A percentile compares a stretch with the other conserved stretches of the same genome.
Evolutionary conservation across 2,113 vertebrate genomes (phyloP).

Genomic region (Platysternon megacephalum): DNA sequence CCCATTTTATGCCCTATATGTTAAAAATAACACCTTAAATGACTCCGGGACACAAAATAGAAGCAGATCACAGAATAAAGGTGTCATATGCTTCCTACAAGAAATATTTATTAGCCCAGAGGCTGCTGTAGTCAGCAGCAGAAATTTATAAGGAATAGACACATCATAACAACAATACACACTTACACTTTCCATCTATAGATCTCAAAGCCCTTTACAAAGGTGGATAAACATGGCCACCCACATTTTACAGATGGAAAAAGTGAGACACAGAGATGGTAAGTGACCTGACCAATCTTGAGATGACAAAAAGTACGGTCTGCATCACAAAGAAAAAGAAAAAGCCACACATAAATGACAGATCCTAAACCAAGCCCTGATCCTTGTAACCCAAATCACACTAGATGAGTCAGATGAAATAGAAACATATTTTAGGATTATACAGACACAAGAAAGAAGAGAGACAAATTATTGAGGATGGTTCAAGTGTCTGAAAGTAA

Average conservation of each 20-base stretch:
- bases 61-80: not conserved
- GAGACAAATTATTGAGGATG: not conserved
- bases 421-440: not conserved
- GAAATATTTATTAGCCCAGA: not conserved
- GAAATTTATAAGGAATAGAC: not conserved
- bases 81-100: not conserved
- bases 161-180: not conserved
- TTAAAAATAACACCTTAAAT: not conserved
- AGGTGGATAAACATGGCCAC: not conserved
- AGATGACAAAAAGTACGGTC: not conserved
- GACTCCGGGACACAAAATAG: not conserved
- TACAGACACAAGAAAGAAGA: not conserved
- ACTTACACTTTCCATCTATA: not conserved
- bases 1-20: not conserved
- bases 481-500: not conserved
- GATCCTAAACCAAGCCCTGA: not conserved
- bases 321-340: not conserved
- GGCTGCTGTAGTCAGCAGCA: not conserved
- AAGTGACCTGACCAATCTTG: not conserved
- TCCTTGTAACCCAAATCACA: not conserved
- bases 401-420: not conserved
- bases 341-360: not conserved
- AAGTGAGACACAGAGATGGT: not conserved
- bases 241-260: not conserved
- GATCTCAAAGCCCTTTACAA: not conserved